Evolutionary conservation across 2,113 vertebrate species (phyloP).

Genomic region (Castor canadensis): DNA sequence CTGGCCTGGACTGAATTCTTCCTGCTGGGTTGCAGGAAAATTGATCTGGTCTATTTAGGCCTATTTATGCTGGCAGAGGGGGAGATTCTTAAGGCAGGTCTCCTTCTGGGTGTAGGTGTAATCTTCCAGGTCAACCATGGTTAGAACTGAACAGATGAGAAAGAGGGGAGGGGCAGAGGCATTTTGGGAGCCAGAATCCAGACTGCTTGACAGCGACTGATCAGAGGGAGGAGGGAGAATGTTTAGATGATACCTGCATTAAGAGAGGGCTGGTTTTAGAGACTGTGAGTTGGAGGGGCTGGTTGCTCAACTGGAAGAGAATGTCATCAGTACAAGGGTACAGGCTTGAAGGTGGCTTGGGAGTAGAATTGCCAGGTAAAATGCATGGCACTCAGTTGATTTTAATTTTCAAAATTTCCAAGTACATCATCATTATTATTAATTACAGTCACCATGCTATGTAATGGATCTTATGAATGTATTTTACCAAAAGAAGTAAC

Average conservation of each 20-base stretch:
- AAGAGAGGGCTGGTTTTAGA: neutral
- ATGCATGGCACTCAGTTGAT: neutral
- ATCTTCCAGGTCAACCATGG: neutral
- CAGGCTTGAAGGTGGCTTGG: neutral
- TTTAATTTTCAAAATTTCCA: neutral
- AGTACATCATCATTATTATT: too few species aligned
- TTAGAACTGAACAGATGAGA: neutral
- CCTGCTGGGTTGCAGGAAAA: neutral
- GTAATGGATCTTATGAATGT: too few species aligned
- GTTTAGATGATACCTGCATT: neutral
- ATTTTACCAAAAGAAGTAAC: too few species aligned
- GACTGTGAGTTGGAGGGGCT: neutral
- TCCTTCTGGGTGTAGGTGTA: neutral
- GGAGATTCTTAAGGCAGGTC: fast-evolving
- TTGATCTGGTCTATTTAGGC: neutral
- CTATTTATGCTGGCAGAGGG: too few species aligned
- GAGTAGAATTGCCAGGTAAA: neutral
- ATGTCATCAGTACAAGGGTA: neutral
- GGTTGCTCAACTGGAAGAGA: neutral
- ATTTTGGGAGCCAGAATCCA: neutral
- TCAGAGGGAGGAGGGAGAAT: neutral
- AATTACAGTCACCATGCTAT: too few species aligned
- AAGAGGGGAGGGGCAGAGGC: neutral
- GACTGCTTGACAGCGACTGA: neutral
- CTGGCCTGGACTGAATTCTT: neutral